A percentile compares a stretch with the other conserved stretches of the same genome.
Evolutionary conservation across 2,888 invertebrate species (phyloP).

Genomic region (Drosophila macrothrix): DNA sequence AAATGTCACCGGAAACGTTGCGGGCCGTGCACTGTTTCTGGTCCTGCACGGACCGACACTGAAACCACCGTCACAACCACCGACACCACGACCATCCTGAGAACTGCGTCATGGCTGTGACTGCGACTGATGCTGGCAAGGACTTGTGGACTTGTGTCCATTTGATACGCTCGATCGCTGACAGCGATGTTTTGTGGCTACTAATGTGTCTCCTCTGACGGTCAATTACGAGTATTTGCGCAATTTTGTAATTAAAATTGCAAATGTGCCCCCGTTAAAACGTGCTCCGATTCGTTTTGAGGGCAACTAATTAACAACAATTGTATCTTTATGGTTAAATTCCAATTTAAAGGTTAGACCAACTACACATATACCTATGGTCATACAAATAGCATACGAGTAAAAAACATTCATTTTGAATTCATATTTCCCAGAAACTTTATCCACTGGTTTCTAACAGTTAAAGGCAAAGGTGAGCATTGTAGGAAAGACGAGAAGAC

Average conservation of each 20-base stretch:
- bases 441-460: neutral
- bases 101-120: constrained; percentile 3
- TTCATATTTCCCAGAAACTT: neutral
- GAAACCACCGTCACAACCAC: constrained; percentile 18
- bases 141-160: constrained; percentile 30
- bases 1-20: constrained; percentile 84
- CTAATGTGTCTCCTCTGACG: constrained; percentile 58
- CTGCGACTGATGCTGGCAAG: constrained; percentile 11
- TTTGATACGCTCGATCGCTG: constrained; percentile 65
- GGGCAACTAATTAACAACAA: constrained; percentile 44
- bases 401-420: neutral
- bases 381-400: neutral
- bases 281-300: constrained; percentile 19
- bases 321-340: constrained; percentile 39
- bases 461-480: neutral
- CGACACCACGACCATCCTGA: constrained; percentile 1
- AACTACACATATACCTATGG: constrained; percentile 12
- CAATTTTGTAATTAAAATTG: constrained; percentile 64
- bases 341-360: constrained; percentile 24
- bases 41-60: constrained; percentile 41
- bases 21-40: constrained; percentile 79
- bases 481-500: neutral
- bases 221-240: constrained; percentile 62
- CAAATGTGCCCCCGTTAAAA: constrained; percentile 45
- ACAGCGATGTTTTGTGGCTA: constrained; percentile 62